These are phyloP conservation scores for Globicephala melas DNA, from an alignment of 2,113 vertebrate genomes.

Conservation along the genomic window DNA sequence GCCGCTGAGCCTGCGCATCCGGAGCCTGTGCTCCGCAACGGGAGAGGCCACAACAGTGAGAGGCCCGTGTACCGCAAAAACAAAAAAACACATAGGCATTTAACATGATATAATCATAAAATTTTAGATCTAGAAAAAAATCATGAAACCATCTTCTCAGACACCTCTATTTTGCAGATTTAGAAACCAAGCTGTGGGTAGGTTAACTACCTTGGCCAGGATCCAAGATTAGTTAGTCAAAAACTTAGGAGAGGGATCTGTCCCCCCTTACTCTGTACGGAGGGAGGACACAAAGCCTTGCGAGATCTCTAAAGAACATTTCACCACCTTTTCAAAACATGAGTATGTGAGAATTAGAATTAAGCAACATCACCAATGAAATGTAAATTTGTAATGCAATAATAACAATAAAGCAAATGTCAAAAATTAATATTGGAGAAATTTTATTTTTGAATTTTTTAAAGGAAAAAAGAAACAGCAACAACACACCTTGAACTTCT, in stretches of 20 bases:
- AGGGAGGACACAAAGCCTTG: background rate
- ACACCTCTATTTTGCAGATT: background rate
- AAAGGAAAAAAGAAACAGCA: background rate
- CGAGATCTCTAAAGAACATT: background rate
- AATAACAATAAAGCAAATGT: background rate
- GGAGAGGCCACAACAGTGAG: too few relatives aligned
- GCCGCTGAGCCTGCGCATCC: too few relatives aligned
- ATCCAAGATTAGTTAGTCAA: background rate
- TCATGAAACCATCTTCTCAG: background rate
- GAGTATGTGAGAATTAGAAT: background rate
- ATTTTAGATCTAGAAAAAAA: background rate
- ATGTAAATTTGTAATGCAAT: background rate
- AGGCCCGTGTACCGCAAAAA: rapidly evolving
- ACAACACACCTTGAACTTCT: background rate
- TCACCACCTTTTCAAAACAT: background rate
- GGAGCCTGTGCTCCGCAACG: too few relatives aligned
- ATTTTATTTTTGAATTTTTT: background rate
- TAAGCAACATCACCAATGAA: background rate
- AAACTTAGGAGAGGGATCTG: background rate
- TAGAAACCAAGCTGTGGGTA: background rate
- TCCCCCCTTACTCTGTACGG: background rate
- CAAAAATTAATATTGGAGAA: background rate
- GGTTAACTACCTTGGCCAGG: background rate
- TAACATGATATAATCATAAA: background rate
- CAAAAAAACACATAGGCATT: background rate